These are phyloP conservation scores for Hypsibius dujardini DNA, from an alignment of 1,140 invertebrate species.

Conservation along the genomic window DNA sequence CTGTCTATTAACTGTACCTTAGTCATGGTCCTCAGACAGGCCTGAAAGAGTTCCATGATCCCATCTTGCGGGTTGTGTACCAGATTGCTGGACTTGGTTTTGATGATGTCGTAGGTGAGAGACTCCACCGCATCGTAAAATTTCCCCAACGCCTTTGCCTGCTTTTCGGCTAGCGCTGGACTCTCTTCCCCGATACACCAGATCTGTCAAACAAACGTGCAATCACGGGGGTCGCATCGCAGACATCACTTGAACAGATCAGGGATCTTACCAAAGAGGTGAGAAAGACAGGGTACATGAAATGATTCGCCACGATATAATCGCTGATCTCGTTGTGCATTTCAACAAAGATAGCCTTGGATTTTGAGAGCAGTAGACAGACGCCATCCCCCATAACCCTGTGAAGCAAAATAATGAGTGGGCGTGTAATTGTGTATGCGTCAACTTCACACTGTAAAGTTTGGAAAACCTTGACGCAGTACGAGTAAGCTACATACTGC, in stretches of 20 bases:
- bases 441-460: background rate
- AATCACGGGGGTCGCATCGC: too few relatives aligned
- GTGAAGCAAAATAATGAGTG: background rate
- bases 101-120: constrained; percentile 7
- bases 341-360: background rate
- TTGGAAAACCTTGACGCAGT: background rate
- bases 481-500: background rate
- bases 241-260: too few relatives aligned
- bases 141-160: background rate
- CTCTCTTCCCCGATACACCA: constrained; percentile 2
- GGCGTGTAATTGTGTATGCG: background rate
- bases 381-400: constrained; percentile 7
- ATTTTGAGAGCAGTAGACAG: background rate
- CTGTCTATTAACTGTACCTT: background rate
- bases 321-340: background rate
- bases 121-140: background rate
- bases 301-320: constrained; percentile 7
- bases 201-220: background rate
- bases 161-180: background rate
- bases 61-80: background rate
- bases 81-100: background rate
- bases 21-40: background rate
- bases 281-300: background rate
- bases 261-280: background rate
- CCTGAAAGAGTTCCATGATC: constrained; percentile 7